phyloP scores from a whole-genome alignment of 2,113 vertebrate species.

The Brevimyrus niger region DNA sequence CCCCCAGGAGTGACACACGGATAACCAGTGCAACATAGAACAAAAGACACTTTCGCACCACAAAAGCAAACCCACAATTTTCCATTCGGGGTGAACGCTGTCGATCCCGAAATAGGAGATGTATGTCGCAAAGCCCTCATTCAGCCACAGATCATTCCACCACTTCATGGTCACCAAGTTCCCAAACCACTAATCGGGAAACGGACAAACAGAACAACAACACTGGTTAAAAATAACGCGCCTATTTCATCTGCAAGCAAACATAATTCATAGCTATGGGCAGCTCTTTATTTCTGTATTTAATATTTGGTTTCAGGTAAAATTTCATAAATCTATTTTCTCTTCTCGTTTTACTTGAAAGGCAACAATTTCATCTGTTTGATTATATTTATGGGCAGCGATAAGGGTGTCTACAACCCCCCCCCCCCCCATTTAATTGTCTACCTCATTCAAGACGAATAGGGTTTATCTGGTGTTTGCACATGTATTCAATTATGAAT shows the following conservation, averaged over 20 bases:
- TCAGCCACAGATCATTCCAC: constrained; percentile 94
- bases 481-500: background rate
- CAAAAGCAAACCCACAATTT: constrained; percentile 57
- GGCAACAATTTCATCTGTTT: background rate
- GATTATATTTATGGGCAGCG: background rate
- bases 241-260: background rate
- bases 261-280: background rate
- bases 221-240: background rate
- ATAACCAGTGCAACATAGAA: background rate
- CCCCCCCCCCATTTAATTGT: background rate
- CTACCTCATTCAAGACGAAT: background rate
- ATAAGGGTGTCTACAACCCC: background rate
- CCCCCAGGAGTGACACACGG: background rate
- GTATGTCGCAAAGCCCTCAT: constrained; percentile 83
- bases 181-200: constrained; percentile 79
- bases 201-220: background rate
- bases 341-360: background rate
- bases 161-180: constrained; percentile 87
- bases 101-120: constrained; percentile 66
- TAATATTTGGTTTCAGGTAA: background rate
- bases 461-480: background rate
- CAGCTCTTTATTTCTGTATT: background rate
- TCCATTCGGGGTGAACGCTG: constrained; percentile 44
- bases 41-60: background rate
- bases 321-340: background rate